phyloP scores from a whole-genome alignment of 2,797 vertebrate genomes.

The Pogonophryne albipinna region DNA sequence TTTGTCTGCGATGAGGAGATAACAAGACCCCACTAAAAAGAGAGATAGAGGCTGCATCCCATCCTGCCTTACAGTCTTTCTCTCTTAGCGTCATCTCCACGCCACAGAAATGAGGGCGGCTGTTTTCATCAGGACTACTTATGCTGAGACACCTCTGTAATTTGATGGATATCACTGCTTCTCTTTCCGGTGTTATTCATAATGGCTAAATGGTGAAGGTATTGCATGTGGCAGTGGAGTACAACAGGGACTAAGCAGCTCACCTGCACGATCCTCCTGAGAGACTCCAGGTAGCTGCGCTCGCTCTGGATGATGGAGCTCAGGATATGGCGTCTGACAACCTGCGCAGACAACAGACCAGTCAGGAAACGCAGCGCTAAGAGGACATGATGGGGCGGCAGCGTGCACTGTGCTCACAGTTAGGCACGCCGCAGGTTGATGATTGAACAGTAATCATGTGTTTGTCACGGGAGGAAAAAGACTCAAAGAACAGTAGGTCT shows the following conservation, averaged over 20 bases:
- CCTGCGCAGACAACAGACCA: constrained; percentile 81
- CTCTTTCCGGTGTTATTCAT: constrained; percentile 47
- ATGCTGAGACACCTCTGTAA: constrained; percentile 63
- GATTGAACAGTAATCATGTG: constrained; percentile 64
- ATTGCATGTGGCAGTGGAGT: constrained; percentile 73
- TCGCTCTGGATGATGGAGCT: constrained; percentile 96
- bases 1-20: constrained; percentile 68
- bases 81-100: constrained; percentile 32
- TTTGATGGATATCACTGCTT: constrained; percentile 73
- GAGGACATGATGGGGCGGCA: constrained; percentile 59
- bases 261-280: constrained; percentile 94
- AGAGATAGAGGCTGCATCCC: constrained; percentile 53
- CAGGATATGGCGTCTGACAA: constrained; percentile 93
- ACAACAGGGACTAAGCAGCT: constrained; percentile 60
- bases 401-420: constrained; percentile 45
- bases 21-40: constrained; percentile 57
- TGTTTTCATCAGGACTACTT: constrained; percentile 68
- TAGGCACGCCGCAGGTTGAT: constrained; percentile 54
- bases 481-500: constrained; percentile 25
- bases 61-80: constrained; percentile 37
- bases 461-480: constrained; percentile 55
- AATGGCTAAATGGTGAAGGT: constrained; percentile 56
- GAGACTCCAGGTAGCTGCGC: constrained; percentile 93
- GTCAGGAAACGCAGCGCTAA: constrained; percentile 63
- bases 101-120: constrained; percentile 36